Evolutionary conservation across 2,113 vertebrate genomes (phyloP).

Genomic region (Xenopus tropicalis): UCB_Xtro_10.0 CM004443.2:55692501-55693000

Average conservation of each 20-base stretch:
- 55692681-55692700: slow-evolving; percentile 7
- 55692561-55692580: slow-evolving; percentile 12
- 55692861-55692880: slow-evolving; percentile 27
- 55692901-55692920: slow-evolving; percentile 28
- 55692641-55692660: slow-evolving; percentile 14
- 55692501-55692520: background rate
- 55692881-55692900: slow-evolving; percentile 42
- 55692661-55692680: slow-evolving; percentile 31
- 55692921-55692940: slow-evolving; percentile 22
- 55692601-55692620: slow-evolving; percentile 29
- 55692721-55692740: background rate
- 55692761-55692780: slow-evolving; percentile 19
- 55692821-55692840: slow-evolving; percentile 18
- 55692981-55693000: slow-evolving; percentile 19
- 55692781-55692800: background rate
- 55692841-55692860: slow-evolving; percentile 29
- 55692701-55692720: background rate
- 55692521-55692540: slow-evolving; percentile 17
- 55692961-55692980: slow-evolving; percentile 14
- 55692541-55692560: slow-evolving; percentile 30
- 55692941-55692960: slow-evolving; percentile 37
- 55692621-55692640: slow-evolving; percentile 23
- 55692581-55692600: slow-evolving; percentile 28
- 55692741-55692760: slow-evolving; percentile 10
- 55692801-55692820: slow-evolving; percentile 19